Evolutionary conservation across 2,113 vertebrate genomes (phyloP), one percentile per base, ranked within the genome.

Genomic region (Chloropsis cyanopogon): DNA sequence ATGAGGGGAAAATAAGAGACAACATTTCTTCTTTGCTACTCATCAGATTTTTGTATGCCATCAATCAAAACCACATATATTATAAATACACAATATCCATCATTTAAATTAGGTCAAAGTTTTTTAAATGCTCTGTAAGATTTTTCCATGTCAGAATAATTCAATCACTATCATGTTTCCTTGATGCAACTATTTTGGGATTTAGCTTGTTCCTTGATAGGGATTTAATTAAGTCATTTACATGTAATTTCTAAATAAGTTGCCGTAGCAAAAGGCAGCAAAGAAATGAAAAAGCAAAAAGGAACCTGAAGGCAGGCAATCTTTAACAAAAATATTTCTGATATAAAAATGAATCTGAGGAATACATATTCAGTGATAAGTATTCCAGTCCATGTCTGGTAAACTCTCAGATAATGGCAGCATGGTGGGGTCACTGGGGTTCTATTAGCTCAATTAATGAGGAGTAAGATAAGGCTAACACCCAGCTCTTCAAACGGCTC

Each of bases 401-500:
- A 98, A 98, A 98, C 98, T 97, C 96, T 56, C 96, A 86, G 98
- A 97, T 98, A 98, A 97, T 97, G 96, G 97, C 98, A 66, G 97
- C 96, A 57, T 95, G 97, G 97, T 97, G 97, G 97, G 98, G 99
- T 99, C 98, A 97, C 94, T 57, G 94, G 96, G 98, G 98, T 98
- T 98, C 98, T 99, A 99, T 99, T 99, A 99, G 98, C 98, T 98
- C 98, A 98, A 99, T 99, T 99, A 99, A 99, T 99, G 99, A 99
- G 98, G 98, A 99, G 98, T 98, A 99, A 99, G 99, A 98, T 97
- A 98, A 97, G 98, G 98, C 99, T 98, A 98, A 99, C 98, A 98
- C 97, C 93, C 92, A 94, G 97, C 98, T 98, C 98, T 98, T 98
- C 98, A 98, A 98, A 98, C 88, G 98, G 98, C 98, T 98, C 96